Base-by-base conservation (phyloP, 2,113 vertebrate genomes). In the Empidonax alnorum region DNA sequence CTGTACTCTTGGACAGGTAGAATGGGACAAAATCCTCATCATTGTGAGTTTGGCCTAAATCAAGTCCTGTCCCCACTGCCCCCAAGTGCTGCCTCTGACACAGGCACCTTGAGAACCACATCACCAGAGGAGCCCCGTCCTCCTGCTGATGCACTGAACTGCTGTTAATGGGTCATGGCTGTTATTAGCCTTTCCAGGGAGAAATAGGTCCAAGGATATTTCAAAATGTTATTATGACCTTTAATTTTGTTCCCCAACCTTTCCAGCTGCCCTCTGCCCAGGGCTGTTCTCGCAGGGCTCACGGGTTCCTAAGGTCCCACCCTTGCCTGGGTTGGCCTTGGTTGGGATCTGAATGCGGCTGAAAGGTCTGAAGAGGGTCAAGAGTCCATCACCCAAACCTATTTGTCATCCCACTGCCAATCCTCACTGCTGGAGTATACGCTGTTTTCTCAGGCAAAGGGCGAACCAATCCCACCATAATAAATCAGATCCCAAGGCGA, bases 1-100 rank as follows among this genome's bases (percentile, higher is more conserved):
- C 49, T 3, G 1, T 10, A 3, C 30, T 80, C 69, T 21, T 10
- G 13, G 62, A 17, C 52, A 30, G 0, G 0, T 0, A 63, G 63
- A 14, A 47, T 6, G 24, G 12, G 17, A 22, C 5, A 67, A 84
- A 92, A 56, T 41, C 71, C 65, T 33, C 12, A 1, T 3, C 0
- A 1, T 4, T 71, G 11, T 41, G n/a, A 41, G 41, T 72, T 31
- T 37, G 28, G 44, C 62, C 52, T 76, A 21, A 84, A 78, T 24
- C 58, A 33, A 31, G 15, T 47, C 37, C 42, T 22, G 3, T 50
- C 9, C 21, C 6, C 8, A 0, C 21, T 12, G 35, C 59, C 8
- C 0, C 21, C 62, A 44, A 0, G 5, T 0, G 4, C 13, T 47
- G 58, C 28, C 59, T 67, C 56, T 56, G 85, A 30, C 58, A 58